Conservation (phyloP, 2,113 vertebrate species). For the Dromiciops gliroides region DNA sequence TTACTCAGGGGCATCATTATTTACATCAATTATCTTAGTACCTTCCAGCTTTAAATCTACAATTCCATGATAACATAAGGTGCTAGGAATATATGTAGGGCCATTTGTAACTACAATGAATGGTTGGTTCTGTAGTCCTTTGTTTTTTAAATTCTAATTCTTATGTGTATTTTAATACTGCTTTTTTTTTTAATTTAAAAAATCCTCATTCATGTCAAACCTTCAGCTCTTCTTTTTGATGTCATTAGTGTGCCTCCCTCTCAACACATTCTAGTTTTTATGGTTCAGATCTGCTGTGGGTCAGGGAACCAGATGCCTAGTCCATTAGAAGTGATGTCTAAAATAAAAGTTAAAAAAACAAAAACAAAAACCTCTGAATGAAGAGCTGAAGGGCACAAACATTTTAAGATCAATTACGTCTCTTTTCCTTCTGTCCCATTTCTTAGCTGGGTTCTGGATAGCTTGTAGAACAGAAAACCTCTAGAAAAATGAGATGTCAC, state of each 20-base stretch:
- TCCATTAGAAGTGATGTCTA: not conserved
- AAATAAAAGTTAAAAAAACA: not conserved
- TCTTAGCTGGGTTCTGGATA: constrained; percentile 30
- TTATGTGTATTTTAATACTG: not conserved
- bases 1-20: not conserved
- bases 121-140: not conserved
- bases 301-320: not conserved
- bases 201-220: not conserved
- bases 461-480: not conserved
- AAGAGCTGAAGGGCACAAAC: not conserved
- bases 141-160: not conserved
- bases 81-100: not conserved
- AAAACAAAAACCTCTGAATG: too few relatives aligned
- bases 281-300: not conserved
- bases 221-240: not conserved
- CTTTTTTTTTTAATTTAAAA: not conserved
- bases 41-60: not conserved
- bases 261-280: not conserved
- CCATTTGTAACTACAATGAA: not conserved
- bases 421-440: constrained; percentile 9
- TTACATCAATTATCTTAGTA: too few relatives aligned
- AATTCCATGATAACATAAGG: not conserved
- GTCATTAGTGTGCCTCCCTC: not conserved
- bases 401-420: not conserved
- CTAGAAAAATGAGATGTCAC: constrained; percentile 10